phyloP scores from a whole-genome alignment of 2,888 invertebrate genomes.

The Conistra vaccinii region DNA sequence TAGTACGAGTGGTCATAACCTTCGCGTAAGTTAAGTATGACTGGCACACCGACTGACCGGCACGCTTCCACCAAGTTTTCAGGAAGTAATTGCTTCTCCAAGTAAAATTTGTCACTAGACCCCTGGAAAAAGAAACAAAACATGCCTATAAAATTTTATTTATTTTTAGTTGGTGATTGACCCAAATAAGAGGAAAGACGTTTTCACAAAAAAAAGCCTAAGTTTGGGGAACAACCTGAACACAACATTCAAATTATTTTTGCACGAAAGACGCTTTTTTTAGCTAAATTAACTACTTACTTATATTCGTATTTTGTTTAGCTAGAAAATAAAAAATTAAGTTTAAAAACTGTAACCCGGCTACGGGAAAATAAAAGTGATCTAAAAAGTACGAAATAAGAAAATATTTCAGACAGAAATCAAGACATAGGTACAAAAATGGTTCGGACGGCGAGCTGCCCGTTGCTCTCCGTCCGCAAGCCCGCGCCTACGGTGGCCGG shows the following conservation, averaged over 20 bases:
- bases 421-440: no score
- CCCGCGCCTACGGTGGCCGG: no score
- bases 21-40: constrained; percentile 93
- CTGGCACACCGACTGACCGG: constrained; percentile 92
- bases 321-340: not conserved
- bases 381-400: no score
- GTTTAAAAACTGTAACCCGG: no score
- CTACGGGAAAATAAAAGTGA: no score
- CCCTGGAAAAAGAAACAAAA: constrained; percentile 91
- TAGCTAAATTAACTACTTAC: not conserved
- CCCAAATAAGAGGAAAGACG: not conserved
- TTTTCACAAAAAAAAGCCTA: no score
- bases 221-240: no score
- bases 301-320: no score
- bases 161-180: no score
- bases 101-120: constrained; percentile 94
- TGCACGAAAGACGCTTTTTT: not conserved
- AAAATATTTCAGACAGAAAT: no score
- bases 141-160: not conserved
- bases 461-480: no score
- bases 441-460: no score
- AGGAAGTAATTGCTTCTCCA: constrained; percentile 94
- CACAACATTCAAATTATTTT: not conserved
- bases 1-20: constrained; percentile 99
- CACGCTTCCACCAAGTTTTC: constrained; percentile 95